Percentiles rank a stretch among this genome's conserved stretches.
These are phyloP conservation scores for Spodoptera littoralis DNA, from an alignment of 2,888 invertebrate genomes.

Conservation along the genomic window DNA sequence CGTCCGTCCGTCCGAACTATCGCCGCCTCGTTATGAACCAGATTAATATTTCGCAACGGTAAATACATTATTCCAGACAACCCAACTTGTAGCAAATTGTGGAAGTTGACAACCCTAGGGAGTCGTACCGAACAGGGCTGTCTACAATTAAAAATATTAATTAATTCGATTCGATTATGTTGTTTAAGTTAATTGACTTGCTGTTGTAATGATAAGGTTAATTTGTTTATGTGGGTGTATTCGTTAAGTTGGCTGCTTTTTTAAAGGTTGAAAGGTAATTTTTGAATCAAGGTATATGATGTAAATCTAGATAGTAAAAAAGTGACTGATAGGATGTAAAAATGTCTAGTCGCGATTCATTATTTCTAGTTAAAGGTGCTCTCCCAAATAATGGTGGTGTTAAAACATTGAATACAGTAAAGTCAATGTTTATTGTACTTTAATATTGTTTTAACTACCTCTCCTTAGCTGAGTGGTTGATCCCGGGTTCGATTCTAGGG, in stretches of 20 bases:
- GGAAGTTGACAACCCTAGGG: constrained; percentile 84
- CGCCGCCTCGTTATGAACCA: constrained; percentile 78
- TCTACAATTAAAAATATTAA: constrained; percentile 53
- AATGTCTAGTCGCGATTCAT: too few species aligned
- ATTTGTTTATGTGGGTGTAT: constrained; percentile 28
- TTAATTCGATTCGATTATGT: constrained; percentile 55
- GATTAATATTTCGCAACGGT: constrained; percentile 87
- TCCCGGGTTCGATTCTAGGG: too few species aligned
- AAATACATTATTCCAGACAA: constrained; percentile 86
- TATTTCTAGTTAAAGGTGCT: too few species aligned
- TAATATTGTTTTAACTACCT: too few species aligned
- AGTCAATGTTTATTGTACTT: too few species aligned
- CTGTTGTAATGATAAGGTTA: constrained; percentile 43
- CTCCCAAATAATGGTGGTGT: too few species aligned
- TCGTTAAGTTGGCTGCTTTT: constrained; percentile 11
- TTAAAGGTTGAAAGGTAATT: not conserved
- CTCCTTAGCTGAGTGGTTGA: too few species aligned
- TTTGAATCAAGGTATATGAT: too few species aligned
- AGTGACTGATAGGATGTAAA: too few species aligned
- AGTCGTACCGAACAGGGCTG: constrained; percentile 64
- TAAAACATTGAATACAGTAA: too few species aligned
- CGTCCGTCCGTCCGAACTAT: constrained; percentile 70
- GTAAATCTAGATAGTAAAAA: too few species aligned
- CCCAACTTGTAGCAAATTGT: constrained; percentile 83
- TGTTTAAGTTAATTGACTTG: constrained; percentile 47